A percentile compares a stretch with the other conserved stretches of the same genome.
These are phyloP conservation scores for Perdita meconis DNA, from an alignment of 2,888 invertebrate species.

Conservation along the genomic window DNA sequence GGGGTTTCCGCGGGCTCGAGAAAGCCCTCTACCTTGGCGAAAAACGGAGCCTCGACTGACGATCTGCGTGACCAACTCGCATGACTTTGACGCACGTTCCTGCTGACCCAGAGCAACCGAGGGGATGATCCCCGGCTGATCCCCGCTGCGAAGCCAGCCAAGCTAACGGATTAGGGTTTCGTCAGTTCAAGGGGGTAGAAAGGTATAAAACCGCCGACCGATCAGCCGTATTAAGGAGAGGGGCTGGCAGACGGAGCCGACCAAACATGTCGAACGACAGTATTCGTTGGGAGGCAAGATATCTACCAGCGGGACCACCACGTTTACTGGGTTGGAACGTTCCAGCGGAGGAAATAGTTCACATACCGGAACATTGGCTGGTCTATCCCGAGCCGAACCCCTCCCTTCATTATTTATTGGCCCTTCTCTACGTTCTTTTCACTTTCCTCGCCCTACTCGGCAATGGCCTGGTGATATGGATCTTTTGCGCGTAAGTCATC, in stretches of 20 bases:
- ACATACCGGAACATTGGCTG: constrained; percentile 91
- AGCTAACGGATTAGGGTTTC: constrained; percentile 69
- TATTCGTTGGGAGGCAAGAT: constrained; percentile 80
- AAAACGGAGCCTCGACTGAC: constrained; percentile 31
- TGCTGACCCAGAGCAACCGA: constrained; percentile 76
- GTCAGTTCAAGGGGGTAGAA: constrained; percentile 53
- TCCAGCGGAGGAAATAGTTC: constrained; percentile 89
- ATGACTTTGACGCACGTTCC: constrained; percentile 77
- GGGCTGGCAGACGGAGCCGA: constrained; percentile 77
- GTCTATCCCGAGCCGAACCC: constrained; percentile 92
- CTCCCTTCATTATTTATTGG: constrained; percentile 92
- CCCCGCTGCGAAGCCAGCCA: constrained; percentile 77
- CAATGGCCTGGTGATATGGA: constrained; percentile 94
- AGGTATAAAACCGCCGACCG: constrained; percentile 71
- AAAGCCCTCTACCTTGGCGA: background rate
- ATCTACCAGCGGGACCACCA: constrained; percentile 80
- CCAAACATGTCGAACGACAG: constrained; percentile 79
- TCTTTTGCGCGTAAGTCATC: constrained; percentile 90
- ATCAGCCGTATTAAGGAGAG: constrained; percentile 72
- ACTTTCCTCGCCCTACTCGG: constrained; percentile 90
- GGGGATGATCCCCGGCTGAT: constrained; percentile 80
- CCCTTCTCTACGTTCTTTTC: constrained; percentile 91
- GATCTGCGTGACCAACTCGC: constrained; percentile 33
- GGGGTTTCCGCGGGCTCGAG: background rate
- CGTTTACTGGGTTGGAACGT: constrained; percentile 91